phyloP scores from a whole-genome alignment of 2,797 vertebrate genomes.

The Odontamblyopus rebecca region DNA sequence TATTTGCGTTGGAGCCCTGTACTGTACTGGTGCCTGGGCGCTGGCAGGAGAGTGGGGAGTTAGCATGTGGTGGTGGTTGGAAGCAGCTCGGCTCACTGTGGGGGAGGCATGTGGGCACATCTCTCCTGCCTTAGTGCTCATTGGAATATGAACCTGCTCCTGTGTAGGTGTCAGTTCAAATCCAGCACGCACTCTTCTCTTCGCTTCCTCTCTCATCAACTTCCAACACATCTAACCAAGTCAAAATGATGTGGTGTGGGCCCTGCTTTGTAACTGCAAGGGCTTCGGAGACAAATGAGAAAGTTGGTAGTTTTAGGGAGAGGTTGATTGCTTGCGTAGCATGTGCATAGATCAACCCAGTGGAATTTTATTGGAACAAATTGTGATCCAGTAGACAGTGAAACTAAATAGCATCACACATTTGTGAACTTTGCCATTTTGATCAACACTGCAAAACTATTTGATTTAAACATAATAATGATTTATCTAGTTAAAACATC shows the following conservation, averaged over 20 bases:
- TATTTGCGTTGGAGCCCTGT: slow-evolving; percentile 16
- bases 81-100: slow-evolving; percentile 64
- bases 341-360: not conserved
- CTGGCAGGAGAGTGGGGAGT: slow-evolving; percentile 54
- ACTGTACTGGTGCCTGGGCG: slow-evolving; percentile 36
- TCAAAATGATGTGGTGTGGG: not conserved
- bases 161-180: slow-evolving; percentile 74
- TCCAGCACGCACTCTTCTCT: slow-evolving; percentile 48
- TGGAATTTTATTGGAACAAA: not conserved
- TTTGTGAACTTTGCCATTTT: not conserved
- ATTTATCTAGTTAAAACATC: too few relatives aligned
- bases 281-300: not conserved
- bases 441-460: not conserved
- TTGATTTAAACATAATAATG: not conserved
- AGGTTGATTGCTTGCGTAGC: not conserved
- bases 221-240: slow-evolving; percentile 14
- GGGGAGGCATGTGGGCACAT: slow-evolving; percentile 74
- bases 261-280: not conserved
- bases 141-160: slow-evolving; percentile 71
- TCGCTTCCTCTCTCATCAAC: slow-evolving; percentile 42
- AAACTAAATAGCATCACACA: not conserved
- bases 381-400: not conserved
- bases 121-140: slow-evolving; percentile 68
- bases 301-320: not conserved
- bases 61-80: slow-evolving; percentile 69